phyloP scores from a whole-genome alignment of 2,888 invertebrate genomes.

The Conistra vaccinii region DNA sequence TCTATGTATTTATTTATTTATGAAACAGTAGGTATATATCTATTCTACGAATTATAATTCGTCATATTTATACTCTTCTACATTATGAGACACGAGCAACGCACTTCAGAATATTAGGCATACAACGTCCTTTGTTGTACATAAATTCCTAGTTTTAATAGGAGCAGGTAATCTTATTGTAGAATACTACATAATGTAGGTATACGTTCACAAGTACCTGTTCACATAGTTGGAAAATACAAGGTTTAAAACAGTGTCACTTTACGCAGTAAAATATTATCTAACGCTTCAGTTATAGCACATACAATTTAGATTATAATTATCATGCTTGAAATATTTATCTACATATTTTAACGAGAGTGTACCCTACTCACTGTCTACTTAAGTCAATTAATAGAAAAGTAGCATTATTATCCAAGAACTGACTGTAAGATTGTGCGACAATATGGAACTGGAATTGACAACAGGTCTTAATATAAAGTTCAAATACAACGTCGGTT shows the following conservation, averaged over 20 bases:
- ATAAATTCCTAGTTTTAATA: neutral
- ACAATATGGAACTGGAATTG: slow-evolving; percentile 35
- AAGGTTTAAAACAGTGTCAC: slow-evolving; percentile 5
- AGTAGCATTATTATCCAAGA: neutral
- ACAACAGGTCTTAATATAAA: slow-evolving; percentile 49
- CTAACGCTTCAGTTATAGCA: slow-evolving; percentile 25
- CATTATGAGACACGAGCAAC: slow-evolving; percentile 8
- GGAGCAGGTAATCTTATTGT: neutral
- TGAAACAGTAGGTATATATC: slow-evolving; percentile 11
- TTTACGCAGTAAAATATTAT: slow-evolving; percentile 25
- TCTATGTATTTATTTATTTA: slow-evolving; percentile 30
- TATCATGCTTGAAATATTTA: slow-evolving; percentile 36
- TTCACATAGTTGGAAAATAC: slow-evolving; percentile 7
- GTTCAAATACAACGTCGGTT: slow-evolving; percentile 61
- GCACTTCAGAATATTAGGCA: neutral
- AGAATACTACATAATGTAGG: neutral
- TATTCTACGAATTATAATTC: slow-evolving; percentile 34
- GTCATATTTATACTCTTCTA: slow-evolving; percentile 22
- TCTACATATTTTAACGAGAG: slow-evolving; percentile 22
- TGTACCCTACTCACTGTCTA: neutral
- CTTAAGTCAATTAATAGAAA: slow-evolving; percentile 15
- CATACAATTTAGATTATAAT: slow-evolving; percentile 27
- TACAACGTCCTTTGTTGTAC: neutral
- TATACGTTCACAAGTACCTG: slow-evolving; percentile 1
- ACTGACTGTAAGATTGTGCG: slow-evolving; percentile 3